Evolutionary conservation across 1,140 invertebrate species (phyloP), one percentile per base, ranked within the genome.

Genomic region (Lasioglossum albipes): DNA sequence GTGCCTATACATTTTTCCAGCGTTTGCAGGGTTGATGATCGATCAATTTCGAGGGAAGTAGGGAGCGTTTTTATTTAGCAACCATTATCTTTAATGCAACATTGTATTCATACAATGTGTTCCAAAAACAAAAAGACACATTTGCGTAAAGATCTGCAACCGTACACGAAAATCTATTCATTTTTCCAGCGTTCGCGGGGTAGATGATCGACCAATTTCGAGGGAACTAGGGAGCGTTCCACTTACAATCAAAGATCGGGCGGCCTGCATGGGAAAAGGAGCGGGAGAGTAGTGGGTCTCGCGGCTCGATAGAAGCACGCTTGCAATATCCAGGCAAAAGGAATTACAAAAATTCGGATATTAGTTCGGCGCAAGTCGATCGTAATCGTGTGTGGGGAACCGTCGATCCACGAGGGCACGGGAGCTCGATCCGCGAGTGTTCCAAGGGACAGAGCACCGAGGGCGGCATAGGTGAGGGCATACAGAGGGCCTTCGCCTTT

Each of bases 281-380:
- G 27, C 27, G 27, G 27, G 27, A 59, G 7, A 59, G 57, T 6
- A n/a, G 1, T 20, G 20, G 20, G 69, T 42, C 54, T 31, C 45
- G 18, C 2, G 16, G 59, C 10, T 42, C 61, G 27, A 73, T 65
- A 68, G 79, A 70, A 84, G 69, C 75, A 45, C 31, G 77, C 66
- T 88, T 91, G 87, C 87, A 90, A 91, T 91, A 89, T 89, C 79
- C 82, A 79, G n/a, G 82, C 81, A 85, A 90, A 89, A 89, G 89
- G 89, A 90, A 91, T 90, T 80, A 88, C 87, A 90, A 90, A 90
- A 90, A 91, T 91, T 91, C 88, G 85, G 87, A 91, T 91, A 91
- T 91, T 91, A 91, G 88, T 87, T 89, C 72, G 84, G 73, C 66
- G 85, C 76, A 83, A 70, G 82, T 89, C 77, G 80, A 89, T 89